phyloP scores from a whole-genome alignment of 2,797 vertebrate genomes.

The Eulemur rubriventer region DNA sequence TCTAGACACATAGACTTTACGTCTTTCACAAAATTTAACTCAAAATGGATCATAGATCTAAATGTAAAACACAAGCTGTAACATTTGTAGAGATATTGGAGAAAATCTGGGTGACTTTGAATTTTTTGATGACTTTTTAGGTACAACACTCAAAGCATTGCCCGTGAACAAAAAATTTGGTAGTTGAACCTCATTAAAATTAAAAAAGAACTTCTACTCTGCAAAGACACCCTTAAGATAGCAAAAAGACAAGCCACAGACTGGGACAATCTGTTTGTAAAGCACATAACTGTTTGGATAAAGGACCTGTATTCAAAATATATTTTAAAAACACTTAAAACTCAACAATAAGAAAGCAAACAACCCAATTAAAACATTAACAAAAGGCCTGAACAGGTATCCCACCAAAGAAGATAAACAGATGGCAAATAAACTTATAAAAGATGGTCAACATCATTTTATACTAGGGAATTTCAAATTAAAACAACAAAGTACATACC shows the following conservation, averaged over 20 bases:
- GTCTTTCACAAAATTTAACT: neutral
- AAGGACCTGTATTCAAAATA: neutral
- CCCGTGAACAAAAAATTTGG: neutral
- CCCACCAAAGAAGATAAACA: neutral
- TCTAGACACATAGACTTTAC: neutral
- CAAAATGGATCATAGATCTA: neutral
- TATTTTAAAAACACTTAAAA: neutral
- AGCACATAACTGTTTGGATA: neutral
- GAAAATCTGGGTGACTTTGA: neutral
- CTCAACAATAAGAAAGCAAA: neutral
- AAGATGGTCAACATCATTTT: neutral
- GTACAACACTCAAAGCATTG: neutral
- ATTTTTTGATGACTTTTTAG: neutral
- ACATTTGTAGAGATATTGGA: neutral
- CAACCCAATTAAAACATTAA: neutral
- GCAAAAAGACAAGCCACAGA: neutral
- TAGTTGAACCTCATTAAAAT: neutral
- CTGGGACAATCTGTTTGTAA: neutral
- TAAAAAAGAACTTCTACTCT: neutral
- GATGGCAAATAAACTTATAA: neutral
- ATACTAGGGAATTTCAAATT: neutral
- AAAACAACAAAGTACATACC: rapidly evolving
- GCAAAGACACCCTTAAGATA: neutral
- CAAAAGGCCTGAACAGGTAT: neutral
- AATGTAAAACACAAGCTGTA: neutral